phyloP scores from a whole-genome alignment of 2,113 vertebrate genomes.

The Paramisgurnus dabryanus region DNA sequence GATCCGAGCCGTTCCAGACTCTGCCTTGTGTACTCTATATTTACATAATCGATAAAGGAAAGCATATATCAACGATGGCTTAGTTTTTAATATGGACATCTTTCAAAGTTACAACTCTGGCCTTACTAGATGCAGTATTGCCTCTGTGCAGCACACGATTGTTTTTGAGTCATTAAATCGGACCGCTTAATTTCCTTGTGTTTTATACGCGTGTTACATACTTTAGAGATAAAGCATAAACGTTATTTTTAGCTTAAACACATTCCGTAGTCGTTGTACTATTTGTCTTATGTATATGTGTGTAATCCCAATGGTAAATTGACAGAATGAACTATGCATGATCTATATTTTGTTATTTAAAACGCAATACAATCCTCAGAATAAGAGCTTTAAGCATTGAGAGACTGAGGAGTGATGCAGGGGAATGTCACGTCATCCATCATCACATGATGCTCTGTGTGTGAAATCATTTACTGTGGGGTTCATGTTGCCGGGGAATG shows the following conservation, averaged over 20 bases:
- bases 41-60: conserved; percentile 47
- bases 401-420: not conserved
- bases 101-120: conserved; percentile 19
- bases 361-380: conserved; percentile 43
- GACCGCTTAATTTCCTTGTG: conserved; percentile 50
- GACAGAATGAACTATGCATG: conserved; percentile 69
- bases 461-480: not conserved
- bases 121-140: conserved; percentile 46
- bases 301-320: conserved; percentile 71
- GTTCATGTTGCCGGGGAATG: conserved; percentile 13
- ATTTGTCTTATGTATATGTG: conserved; percentile 74
- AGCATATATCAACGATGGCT: conserved; percentile 12
- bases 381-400: conserved; percentile 39
- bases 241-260: conserved; percentile 64
- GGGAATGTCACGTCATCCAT: not conserved
- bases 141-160: conserved; percentile 37
- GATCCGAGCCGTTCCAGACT: conserved; percentile 35
- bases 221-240: conserved; percentile 57
- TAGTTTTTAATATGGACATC: conserved; percentile 34
- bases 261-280: conserved; percentile 73
- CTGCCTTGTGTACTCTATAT: conserved; percentile 51
- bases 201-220: conserved; percentile 42
- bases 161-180: conserved; percentile 35
- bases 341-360: conserved; percentile 55
- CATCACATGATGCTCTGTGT: not conserved